Base-by-base conservation (phyloP, 2,797 vertebrate species). In the Ceyx erithaca region DNA sequence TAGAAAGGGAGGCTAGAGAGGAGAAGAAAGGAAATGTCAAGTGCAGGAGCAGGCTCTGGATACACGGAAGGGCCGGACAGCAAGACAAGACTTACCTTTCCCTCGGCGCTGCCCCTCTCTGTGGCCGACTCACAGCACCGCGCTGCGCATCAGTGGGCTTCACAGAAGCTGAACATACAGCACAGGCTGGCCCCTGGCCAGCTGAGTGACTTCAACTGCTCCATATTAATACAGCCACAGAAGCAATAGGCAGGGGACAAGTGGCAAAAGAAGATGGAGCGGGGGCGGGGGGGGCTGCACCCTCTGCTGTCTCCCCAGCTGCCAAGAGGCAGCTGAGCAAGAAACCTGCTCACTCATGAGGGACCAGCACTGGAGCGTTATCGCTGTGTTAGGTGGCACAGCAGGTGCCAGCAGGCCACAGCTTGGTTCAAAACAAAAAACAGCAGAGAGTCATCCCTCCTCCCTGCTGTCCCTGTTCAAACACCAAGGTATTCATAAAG, bases 161-260 rank as follows among this genome's bases (percentile, higher is more conserved):
- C 78, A 80, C 93, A 85, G 86, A 92, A 92, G 96, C 91, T 89
- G 97, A 90, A 94, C 46, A 93, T 61, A 73, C 59, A 92, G 93
- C 87, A 86, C 84, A 69, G 87, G 80, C 89, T 97, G 97, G 97
- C 97, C 71, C 49, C 9, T 52, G 17, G 96, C 97, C 97, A 98
- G 66, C 72, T 5, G 46, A 80, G 94, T 97, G 97, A 98, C 96
- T 97, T 97, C 97, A 98, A 41, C 95, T 90, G 94, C 95, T 97
- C 96, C 96, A 95, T 90, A 95, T 97, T 97, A 81, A 94, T 86
- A 83, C 10, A n/a, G 94, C 69, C 93, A 93, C 90, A 95, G 96
- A 94, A 94, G 93, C 92, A 51, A 86, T 1, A 59, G 93, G 77
- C 93, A 91, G 86, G 80, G 94, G 90, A 92, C 64, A 62, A 89